A percentile compares a stretch with the other conserved stretches of the same genome.
Evolutionary conservation across 1,140 invertebrate genomes (phyloP).

Genomic region (Campoletis sonorensis): DNA sequence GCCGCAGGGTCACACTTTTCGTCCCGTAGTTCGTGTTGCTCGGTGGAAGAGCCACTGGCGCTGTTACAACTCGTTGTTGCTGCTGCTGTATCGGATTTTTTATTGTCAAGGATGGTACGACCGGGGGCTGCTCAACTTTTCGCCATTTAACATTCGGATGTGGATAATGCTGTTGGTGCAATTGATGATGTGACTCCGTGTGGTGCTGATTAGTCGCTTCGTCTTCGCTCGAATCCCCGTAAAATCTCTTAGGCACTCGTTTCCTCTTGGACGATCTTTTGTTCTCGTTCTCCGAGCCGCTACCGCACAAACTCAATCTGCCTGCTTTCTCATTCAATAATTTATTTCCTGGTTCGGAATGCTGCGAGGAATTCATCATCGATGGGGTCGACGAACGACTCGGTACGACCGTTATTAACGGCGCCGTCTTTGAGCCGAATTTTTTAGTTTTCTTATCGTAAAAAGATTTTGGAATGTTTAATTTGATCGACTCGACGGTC

Average conservation of each 20-base stretch:
- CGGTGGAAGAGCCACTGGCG: background rate
- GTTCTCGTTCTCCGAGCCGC: constrained; percentile 76
- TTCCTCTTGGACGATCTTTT: constrained; percentile 86
- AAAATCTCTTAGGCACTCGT: constrained; percentile 88
- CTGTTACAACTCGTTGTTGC: background rate
- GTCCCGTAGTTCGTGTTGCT: constrained; percentile 41
- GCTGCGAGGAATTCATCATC: constrained; percentile 26
- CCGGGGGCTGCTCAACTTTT: constrained; percentile 6
- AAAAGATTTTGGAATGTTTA: constrained; percentile 74
- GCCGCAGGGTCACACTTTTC: constrained; percentile 46
- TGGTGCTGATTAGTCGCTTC: constrained; percentile 79
- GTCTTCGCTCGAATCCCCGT: constrained; percentile 90
- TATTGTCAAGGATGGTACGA: constrained; percentile 7
- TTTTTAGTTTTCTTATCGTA: constrained; percentile 64
- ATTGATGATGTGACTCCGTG: constrained; percentile 25
- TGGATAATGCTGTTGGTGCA: constrained; percentile 44
- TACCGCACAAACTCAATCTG: constrained; percentile 53
- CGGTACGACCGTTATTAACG: constrained; percentile 48
- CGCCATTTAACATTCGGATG: constrained; percentile 43
- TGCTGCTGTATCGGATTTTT: constrained; percentile 24
- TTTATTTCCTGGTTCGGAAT: constrained; percentile 45
- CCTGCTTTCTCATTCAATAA: constrained; percentile 32
- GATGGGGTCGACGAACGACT: constrained; percentile 53
- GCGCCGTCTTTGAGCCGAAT: constrained; percentile 50
- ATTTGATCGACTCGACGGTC: constrained; percentile 68